A percentile compares a stretch with the other conserved stretches of the same genome.
phyloP scores from a whole-genome alignment of 2,113 vertebrate genomes.

The Dromas ardeola region DNA sequence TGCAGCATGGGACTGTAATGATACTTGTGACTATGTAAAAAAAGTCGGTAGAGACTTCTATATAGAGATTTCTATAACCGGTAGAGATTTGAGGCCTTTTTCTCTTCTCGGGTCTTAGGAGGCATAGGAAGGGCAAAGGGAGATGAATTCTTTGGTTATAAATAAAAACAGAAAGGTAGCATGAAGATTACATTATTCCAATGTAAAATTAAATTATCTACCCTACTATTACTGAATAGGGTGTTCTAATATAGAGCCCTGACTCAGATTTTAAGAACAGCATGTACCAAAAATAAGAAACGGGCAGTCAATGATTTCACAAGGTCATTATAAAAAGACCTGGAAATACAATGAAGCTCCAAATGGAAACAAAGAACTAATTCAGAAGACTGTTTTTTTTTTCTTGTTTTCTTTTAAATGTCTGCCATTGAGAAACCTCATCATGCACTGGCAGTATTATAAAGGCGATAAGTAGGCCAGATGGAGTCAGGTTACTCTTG shows the following conservation, averaged over 20 bases:
- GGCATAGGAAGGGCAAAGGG: neutral
- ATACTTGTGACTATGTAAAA: neutral
- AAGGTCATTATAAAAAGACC: neutral
- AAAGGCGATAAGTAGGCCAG: neutral
- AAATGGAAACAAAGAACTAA: neutral
- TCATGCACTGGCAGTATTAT: neutral
- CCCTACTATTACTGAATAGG: neutral
- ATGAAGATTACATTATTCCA: neutral
- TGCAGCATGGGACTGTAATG: neutral
- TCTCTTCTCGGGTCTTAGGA: neutral
- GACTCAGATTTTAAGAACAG: slow-evolving; percentile 14
- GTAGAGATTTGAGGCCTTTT: neutral
- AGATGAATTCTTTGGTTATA: neutral
- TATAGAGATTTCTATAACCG: neutral
- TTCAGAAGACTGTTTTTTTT: neutral
- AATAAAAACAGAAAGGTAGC: slow-evolving; percentile 30
- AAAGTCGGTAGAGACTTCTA: neutral
- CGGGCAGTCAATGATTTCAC: neutral
- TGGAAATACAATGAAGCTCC: neutral
- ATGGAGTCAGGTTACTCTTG: neutral
- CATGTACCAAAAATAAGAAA: neutral
- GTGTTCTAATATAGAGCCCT: neutral
- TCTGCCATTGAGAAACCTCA: neutral
- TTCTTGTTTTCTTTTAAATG: neutral
- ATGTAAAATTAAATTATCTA: neutral